Conservation (phyloP, 2,797 vertebrate genomes). For the Sciaenops ocellatus region DNA sequence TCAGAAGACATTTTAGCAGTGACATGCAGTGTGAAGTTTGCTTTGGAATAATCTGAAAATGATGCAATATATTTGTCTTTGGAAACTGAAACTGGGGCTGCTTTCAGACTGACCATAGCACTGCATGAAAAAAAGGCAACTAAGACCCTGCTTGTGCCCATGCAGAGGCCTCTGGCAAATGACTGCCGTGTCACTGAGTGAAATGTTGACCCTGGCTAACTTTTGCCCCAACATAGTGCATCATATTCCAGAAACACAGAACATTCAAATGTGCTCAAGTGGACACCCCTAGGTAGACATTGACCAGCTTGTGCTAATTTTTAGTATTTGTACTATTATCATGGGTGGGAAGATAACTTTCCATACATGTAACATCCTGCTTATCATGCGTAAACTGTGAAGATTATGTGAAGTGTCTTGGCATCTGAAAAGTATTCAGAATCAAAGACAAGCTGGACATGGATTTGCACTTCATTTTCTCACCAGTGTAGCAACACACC, state of each 20-base stretch:
- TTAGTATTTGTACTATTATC: not conserved
- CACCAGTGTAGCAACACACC: not conserved
- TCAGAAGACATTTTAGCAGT: not conserved
- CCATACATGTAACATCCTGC: not conserved
- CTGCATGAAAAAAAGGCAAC: slow-evolving; percentile 1
- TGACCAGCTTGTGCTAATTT: not conserved
- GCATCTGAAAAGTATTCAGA: slow-evolving; percentile 2
- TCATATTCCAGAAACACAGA: not conserved
- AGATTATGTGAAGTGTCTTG: not conserved
- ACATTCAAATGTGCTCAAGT: not conserved
- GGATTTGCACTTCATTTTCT: not conserved
- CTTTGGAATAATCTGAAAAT: not conserved
- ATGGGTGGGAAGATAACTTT: not conserved
- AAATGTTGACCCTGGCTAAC: not conserved
- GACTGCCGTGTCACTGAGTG: not conserved
- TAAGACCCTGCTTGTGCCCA: not conserved
- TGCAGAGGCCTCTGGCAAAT: not conserved
- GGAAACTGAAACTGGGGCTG: not conserved
- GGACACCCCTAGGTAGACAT: not conserved
- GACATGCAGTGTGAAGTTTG: not conserved
- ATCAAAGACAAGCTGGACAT: slow-evolving; percentile 7
- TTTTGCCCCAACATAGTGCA: not conserved
- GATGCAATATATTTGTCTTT: not conserved
- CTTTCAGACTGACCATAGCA: not conserved
- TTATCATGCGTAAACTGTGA: slow-evolving; percentile 3